Base-by-base conservation (phyloP, 1,140 invertebrate species). In the Bombus polaris region DNA sequence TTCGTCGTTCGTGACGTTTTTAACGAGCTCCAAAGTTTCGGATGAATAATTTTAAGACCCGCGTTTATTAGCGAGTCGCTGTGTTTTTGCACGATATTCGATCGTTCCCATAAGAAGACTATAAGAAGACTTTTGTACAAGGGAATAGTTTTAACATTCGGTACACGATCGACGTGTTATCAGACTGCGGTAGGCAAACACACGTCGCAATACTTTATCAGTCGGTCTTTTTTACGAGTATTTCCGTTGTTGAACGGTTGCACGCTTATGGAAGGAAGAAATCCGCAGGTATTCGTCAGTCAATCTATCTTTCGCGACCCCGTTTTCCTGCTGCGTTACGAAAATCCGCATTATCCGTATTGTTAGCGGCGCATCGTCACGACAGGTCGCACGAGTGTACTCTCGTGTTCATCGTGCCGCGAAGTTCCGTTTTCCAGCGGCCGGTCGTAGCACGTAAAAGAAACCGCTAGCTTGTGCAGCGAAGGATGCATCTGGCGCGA, bases 401-500 rank as follows among this genome's bases (percentile, higher is more conserved):
- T 73, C 65, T 73, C 65, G 89, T 91, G 90, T 73, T 81, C 89
- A 82, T 53, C 76, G 82, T 78, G 85, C 87, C 89, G 90, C 84
- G 89, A 91, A 91, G 89, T 91, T 90, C 89, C 90, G 90, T 91
- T 91, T 86, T 91, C 90, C 78, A 88, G 70, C 77, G 81, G 77
- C 37, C 82, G 78, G 72, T 70, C 77, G 85, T 73, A 47, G 82
- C 85, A 47, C 75, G 88, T 72, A 65, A 89, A 91, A 90, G 87
- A 91, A 93, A 93, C 89, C 92, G 90, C 92, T 91, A 92, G 89
- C 87, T 89, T 94, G 93, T 92, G 92, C 94, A 95, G 86, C 94
- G 92, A 94, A 94, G 94, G 94, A 94, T 95, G 94, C 94, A 95
- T 95, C 91, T 94, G 88, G 94, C 94, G 94, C 94, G 94, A 95